Evolutionary conservation across 2,888 invertebrate species (phyloP), one percentile per base, ranked within the genome.

Genomic region (Gerris lacustris): DNA sequence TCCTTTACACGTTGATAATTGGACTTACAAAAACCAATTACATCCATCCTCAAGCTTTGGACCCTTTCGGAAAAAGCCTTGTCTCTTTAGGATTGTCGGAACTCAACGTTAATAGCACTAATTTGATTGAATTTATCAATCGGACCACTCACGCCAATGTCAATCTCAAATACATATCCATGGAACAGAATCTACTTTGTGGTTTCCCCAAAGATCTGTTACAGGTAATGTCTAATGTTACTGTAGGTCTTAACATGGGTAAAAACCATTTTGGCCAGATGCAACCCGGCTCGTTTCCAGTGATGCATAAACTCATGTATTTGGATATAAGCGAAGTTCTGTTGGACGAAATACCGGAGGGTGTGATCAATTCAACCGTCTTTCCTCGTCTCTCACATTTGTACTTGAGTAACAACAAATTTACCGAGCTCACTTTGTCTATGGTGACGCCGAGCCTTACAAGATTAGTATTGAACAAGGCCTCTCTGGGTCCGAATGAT

Each of bases 201-300:
- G 67, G 45, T 43, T 82, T 84, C 0, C 85, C 85, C 0, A 80
- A 76, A 71, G 74, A 78, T 5, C 76, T 86, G 6, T 78, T 86
- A 76, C 78, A 82, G 71, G 79, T 82, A 0, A 82, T 86, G 68
- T 83, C 84, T 6, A 79, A 81, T 17, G 82, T 84, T 4, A 81
- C 86, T 63, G 82, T 80, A 45, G 78, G 79, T 67, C 78, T 87
- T 66, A 80, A 80, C 69, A 76, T 87, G 63, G 80, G 83, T 0
- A 78, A 82, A 68, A 86, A 86, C 76, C 85, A 85, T 75, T 86
- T 86, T 76, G 85, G 85, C 79, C 77, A 81, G 1, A 81, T 87
- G 6, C 76, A 77, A 11, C 80, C 82, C 9, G 79, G 82, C n/a
- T 78, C 80, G 5, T 86, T 87, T 77, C 85, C 86, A 2, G 71